Conservation (phyloP, 2,797 vertebrate genomes). For the Morus bassanus region DNA sequence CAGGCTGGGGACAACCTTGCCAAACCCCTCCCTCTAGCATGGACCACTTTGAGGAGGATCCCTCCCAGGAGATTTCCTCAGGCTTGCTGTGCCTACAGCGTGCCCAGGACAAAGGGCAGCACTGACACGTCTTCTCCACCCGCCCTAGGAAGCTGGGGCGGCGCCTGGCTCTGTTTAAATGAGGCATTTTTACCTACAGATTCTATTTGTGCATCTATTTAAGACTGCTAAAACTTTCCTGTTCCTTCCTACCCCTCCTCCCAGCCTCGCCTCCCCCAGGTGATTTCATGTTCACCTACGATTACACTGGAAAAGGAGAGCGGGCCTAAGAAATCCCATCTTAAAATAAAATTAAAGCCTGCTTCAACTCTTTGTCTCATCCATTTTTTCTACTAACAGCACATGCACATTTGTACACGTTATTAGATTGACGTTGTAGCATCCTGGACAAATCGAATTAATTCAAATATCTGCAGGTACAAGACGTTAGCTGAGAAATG, state of each 20-base stretch:
- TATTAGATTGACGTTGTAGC: background rate
- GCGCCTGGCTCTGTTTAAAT: background rate
- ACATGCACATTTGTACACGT: background rate
- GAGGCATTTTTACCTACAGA: background rate
- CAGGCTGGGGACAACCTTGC: background rate
- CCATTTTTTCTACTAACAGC: background rate
- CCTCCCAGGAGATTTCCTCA: background rate
- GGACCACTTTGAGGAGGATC: background rate
- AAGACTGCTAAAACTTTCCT: background rate
- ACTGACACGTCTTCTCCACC: background rate
- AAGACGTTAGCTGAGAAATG: constrained; percentile 46
- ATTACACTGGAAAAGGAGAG: background rate
- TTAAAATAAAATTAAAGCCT: constrained; percentile 40
- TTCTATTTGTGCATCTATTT: background rate
- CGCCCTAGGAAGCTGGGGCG: fast-evolving
- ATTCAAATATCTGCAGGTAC: background rate
- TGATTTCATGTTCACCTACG: background rate
- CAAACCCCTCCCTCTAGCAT: background rate
- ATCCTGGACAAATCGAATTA: constrained; percentile 38
- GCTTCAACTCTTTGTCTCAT: background rate
- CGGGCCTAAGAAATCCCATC: background rate
- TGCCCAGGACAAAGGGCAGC: background rate
- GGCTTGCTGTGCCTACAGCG: fast-evolving
- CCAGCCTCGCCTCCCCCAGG: background rate
- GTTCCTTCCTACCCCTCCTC: background rate